A percentile compares a stretch with the other conserved stretches of the same genome.
These are phyloP conservation scores for Apteryx mantelli DNA, from an alignment of 2,113 vertebrate genomes.

Conservation along the genomic window DNA sequence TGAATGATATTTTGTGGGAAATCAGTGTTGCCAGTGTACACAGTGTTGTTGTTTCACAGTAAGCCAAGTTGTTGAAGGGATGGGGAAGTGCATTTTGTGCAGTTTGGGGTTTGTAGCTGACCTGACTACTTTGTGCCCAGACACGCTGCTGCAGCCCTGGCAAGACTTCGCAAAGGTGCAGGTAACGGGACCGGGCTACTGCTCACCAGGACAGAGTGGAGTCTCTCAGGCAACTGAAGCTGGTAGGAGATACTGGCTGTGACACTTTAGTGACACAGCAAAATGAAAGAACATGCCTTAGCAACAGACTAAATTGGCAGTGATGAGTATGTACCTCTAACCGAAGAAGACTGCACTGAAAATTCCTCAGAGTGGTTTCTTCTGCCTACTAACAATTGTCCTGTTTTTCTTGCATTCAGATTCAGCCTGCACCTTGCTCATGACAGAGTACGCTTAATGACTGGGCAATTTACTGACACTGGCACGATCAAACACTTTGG, in stretches of 20 bases:
- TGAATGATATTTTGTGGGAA: not conserved
- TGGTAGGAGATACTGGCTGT: not conserved
- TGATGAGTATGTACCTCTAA: not conserved
- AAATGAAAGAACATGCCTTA: slow-evolving; percentile 22
- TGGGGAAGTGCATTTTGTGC: not conserved
- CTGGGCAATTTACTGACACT: not conserved
- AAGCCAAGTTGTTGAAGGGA: not conserved
- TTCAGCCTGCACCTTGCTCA: rapidly evolving
- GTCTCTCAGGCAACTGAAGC: slow-evolving; percentile 30
- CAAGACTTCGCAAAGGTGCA: not conserved
- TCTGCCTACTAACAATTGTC: not conserved
- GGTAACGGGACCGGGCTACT: not conserved
- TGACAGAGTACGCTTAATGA: not conserved
- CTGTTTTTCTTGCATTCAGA: not conserved
- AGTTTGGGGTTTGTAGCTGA: rapidly evolving
- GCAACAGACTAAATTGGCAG: not conserved
- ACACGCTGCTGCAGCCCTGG: not conserved
- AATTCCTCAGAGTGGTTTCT: not conserved
- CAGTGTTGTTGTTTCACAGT: rapidly evolving
- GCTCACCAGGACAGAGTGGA: rapidly evolving
- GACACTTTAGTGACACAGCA: not conserved
- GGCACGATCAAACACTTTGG: not conserved
- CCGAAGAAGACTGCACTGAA: not conserved
- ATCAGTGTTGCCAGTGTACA: rapidly evolving
- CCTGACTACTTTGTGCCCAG: rapidly evolving